Conservation (phyloP, 1,140 invertebrate genomes). For the Drosophila ananassae region DNA sequence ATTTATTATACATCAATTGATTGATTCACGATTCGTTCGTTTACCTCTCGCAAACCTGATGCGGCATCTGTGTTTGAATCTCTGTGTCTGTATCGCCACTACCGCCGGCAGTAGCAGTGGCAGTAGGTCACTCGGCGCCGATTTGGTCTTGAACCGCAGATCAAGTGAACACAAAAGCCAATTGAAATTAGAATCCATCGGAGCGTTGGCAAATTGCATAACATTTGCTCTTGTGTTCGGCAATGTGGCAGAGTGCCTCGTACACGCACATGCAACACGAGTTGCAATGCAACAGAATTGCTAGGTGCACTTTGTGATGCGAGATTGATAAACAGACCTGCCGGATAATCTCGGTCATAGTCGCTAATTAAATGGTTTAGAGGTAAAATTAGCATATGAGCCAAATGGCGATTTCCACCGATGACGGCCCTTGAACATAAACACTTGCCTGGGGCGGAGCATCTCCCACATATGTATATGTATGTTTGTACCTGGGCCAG, state of each 20-base stretch:
- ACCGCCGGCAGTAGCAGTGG: conserved; percentile 20
- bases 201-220: conserved; percentile 54
- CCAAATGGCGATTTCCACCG: conserved; percentile 36
- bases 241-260: conserved; percentile 21
- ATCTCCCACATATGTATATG: conserved; percentile 15
- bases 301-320: conserved; percentile 11
- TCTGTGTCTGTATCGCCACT: conserved; percentile 10
- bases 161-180: conserved; percentile 59
- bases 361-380: conserved; percentile 82
- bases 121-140: conserved; percentile 48
- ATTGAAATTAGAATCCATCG: conserved; percentile 48
- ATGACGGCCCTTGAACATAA: conserved; percentile 13
- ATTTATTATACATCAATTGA: conserved; percentile 36
- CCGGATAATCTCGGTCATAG: conserved; percentile 74
- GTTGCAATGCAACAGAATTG: not conserved
- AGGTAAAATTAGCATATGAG: conserved; percentile 77
- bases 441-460: conserved; percentile 7
- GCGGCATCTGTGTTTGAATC: conserved; percentile 10
- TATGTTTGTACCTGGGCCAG: conserved; percentile 19
- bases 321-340: conserved; percentile 58
- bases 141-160: conserved; percentile 65
- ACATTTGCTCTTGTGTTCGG: conserved; percentile 19
- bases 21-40: conserved; percentile 58
- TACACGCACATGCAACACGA: conserved; percentile 1
- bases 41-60: conserved; percentile 63